Conservation (phyloP, 2,888 invertebrate species). For the Hypolimnas misippus region DNA sequence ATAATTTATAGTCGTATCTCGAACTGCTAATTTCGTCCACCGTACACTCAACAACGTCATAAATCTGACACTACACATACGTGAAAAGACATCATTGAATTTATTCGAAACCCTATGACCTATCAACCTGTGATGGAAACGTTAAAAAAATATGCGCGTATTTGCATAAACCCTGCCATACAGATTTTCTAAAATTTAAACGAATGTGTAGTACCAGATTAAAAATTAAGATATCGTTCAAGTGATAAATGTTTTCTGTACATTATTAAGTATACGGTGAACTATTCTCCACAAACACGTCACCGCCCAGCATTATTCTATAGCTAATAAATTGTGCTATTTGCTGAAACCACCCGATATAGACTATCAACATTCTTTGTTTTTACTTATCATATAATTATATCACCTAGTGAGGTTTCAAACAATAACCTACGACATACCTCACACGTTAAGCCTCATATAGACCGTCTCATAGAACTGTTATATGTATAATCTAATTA, state of each 20-base stretch:
- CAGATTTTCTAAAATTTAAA: background rate
- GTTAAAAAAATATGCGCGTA: too few relatives aligned
- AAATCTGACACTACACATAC: background rate
- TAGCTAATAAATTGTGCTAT: constrained; percentile 80
- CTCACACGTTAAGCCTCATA: constrained; percentile 62
- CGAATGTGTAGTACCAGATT: background rate
- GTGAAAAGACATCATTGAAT: background rate
- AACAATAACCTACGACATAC: constrained; percentile 71
- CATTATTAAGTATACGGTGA: constrained; percentile 24
- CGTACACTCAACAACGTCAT: constrained; percentile 24
- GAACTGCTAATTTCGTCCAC: constrained; percentile 17
- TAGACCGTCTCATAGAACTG: constrained; percentile 10
- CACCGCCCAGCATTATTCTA: constrained; percentile 61
- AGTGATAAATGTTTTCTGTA: background rate
- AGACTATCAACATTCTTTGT: constrained; percentile 60
- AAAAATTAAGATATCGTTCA: background rate
- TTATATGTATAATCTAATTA: constrained; percentile 2
- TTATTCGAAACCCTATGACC: background rate
- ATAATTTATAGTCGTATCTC: constrained; percentile 29
- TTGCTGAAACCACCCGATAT: constrained; percentile 62
- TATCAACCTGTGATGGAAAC: too few relatives aligned
- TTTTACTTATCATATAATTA: constrained; percentile 67
- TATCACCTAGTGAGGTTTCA: constrained; percentile 82
- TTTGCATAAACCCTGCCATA: background rate
- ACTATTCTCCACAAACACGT: constrained; percentile 49